Evolutionary conservation across 1,140 invertebrate genomes (phyloP), one percentile per base, ranked within the genome.

Genomic region (Drosophila kohkoa): DNA sequence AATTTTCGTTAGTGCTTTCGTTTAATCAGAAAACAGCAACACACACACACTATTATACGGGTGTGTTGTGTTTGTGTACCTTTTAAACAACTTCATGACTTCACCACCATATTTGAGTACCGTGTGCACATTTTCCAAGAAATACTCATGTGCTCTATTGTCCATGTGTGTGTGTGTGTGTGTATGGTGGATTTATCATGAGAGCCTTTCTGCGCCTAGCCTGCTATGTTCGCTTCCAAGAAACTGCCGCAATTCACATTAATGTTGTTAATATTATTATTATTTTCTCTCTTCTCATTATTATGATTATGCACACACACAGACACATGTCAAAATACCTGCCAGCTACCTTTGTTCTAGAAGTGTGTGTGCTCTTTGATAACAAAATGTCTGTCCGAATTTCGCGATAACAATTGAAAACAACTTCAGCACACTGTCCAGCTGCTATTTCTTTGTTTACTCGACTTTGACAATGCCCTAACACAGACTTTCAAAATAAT

Each of bases 251-350:
- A 88, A 67, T 88, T 83, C 77, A 77, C 85, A 77, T 75, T 83
- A 68, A 77, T 80, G 83, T 81, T 83, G 83, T 80, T 88, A 83
- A 89, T 89, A 80, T 88, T 88, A 82, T 82, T 75, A 63, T 85
- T 79, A 69, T 70, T 77, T 62, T 25, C 20, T 38, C 35, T 38
- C 35, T 38, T 38, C 10, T 66, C 75, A 68, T 60, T 75, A 64
- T 74, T 66, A 51, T 25, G 20, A 25, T n/a, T 65, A 30, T 41
- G 16, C 15, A 52, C 13, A 8, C 28, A 13, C 35, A 38, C 6
- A 7, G 32, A 45, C 25, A 28, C 52, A 10, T 55, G 51, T 5
- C 28, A 52, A 11, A 10, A 7, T 6, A 10, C 5, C 30, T 32
- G 35, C 35, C 35, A 25, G 7, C 16, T 35, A 35, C 51, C 51